phyloP scores from a whole-genome alignment of 1,140 invertebrate genomes.

The Eurosta solidaginis region DNA sequence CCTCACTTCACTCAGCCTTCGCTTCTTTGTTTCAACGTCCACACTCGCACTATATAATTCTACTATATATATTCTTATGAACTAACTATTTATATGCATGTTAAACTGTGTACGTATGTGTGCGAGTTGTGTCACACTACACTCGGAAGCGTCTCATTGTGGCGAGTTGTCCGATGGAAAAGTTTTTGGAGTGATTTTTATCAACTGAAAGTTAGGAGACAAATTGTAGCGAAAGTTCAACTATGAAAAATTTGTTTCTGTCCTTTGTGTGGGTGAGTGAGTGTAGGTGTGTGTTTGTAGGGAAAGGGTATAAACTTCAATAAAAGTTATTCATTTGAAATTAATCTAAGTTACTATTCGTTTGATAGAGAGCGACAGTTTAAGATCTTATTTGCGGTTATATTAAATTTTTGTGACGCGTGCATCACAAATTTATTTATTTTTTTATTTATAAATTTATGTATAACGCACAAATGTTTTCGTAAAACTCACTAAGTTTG shows the following conservation, averaged over 20 bases:
- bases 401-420: no score
- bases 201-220: conserved; percentile 1
- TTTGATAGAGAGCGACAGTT: neutral
- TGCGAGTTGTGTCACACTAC: neutral
- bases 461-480: no score
- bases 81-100: no score
- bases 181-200: conserved; percentile 10
- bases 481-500: no score
- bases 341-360: neutral
- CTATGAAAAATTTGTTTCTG: neutral
- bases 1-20: neutral
- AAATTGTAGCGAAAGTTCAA: neutral
- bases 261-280: neutral
- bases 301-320: neutral
- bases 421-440: no score
- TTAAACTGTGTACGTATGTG: neutral
- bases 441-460: no score
- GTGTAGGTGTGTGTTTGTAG: neutral
- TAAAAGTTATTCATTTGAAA: neutral
- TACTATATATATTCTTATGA: no score
- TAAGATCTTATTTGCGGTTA: no score
- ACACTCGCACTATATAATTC: no score
- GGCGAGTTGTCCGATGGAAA: neutral
- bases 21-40: neutral
- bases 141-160: neutral